Conservation (phyloP, 2,888 invertebrate genomes). For the Brachyptera putata region DNA sequence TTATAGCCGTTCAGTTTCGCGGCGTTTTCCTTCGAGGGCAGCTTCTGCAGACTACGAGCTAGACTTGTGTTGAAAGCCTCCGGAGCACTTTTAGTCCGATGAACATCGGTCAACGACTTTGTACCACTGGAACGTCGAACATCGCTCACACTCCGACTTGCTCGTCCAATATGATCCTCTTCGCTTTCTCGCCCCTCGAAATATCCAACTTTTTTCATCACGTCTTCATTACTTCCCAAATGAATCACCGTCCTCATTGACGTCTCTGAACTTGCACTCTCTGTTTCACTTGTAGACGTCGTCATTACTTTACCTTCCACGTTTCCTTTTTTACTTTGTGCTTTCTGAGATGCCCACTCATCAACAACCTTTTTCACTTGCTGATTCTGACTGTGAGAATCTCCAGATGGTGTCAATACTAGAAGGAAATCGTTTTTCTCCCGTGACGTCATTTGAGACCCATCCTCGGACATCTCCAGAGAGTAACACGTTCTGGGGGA, state of each 20-base stretch:
- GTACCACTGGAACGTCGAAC: too few relatives aligned
- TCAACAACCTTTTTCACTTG: constrained; percentile 45
- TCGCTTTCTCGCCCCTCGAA: constrained; percentile 55
- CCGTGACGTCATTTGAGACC: constrained; percentile 28
- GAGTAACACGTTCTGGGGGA: constrained; percentile 50
- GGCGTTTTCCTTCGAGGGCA: too few relatives aligned
- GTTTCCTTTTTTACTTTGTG: too few relatives aligned
- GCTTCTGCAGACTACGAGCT: too few relatives aligned
- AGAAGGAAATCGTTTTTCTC: constrained; percentile 46
- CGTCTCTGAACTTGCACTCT: constrained; percentile 68
- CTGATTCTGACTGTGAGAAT: constrained; percentile 24
- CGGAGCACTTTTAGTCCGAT: constrained; percentile 30
- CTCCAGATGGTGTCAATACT: constrained; percentile 45
- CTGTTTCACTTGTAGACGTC: constrained; percentile 69
- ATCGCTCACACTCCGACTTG: constrained; percentile 28
- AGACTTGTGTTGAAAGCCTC: constrained; percentile 25
- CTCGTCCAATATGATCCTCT: too few relatives aligned
- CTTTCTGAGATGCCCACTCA: constrained; percentile 46
- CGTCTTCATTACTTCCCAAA: constrained; percentile 54
- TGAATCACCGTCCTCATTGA: constrained; percentile 66
- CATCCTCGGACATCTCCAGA: constrained; percentile 46
- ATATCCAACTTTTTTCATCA: constrained; percentile 71
- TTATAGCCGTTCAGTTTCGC: too few relatives aligned
- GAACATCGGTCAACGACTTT: constrained; percentile 4
- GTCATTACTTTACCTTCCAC: too few relatives aligned